Base-by-base conservation (phyloP, 2,888 invertebrate genomes). In the Mongoloraphidia duomilia region DNA sequence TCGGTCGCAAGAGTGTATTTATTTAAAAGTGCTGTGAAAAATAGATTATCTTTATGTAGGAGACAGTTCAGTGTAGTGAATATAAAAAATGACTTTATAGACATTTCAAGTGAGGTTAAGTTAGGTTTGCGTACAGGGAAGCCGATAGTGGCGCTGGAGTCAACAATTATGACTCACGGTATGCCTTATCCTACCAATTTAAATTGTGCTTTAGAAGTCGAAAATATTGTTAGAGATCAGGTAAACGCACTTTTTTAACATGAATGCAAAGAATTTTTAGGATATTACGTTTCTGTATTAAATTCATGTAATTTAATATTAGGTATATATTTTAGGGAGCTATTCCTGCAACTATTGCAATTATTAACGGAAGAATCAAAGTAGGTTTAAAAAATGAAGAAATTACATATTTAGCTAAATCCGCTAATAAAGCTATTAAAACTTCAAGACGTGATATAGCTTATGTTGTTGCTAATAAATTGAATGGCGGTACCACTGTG, bases 161-260 rank as follows among this genome's bases (percentile, higher is more conserved):
- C 95, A 8, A 93, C 98, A 1, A 94, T 98, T 53, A 90, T 98
- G 52, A 96, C 96, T 1, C 97, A 98, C 70, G 98, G 98, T 40
- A 91, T 98, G 89, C 95, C 96, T 0, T 86, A 80, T 68, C 97
- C 97, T 0, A 73, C 84, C 46, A 98, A 98, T 70, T 70, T 93
- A 44, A 72, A 84, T 56, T 94, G 92, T 35, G 95, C 95, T 5
- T 51, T 79, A 39, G 74, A 79, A 61, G 86, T 95, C 1, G 92
- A 96, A 68, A 69, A 79, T 46, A 77, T 84, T 52, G 78, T 97
- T 17, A 75, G 83, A 58, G 62, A 75, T 54, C 72, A 78, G 69
- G 85, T 84, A 65, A 67, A 56, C 56, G 10, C 11, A 44, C 12
- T 41, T 14, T 13, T 38, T 37, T 45, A 34, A 26, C 34, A 42